Evolutionary conservation across 2,797 vertebrate species (phyloP).

Genomic region (Tangara arthus): DNA sequence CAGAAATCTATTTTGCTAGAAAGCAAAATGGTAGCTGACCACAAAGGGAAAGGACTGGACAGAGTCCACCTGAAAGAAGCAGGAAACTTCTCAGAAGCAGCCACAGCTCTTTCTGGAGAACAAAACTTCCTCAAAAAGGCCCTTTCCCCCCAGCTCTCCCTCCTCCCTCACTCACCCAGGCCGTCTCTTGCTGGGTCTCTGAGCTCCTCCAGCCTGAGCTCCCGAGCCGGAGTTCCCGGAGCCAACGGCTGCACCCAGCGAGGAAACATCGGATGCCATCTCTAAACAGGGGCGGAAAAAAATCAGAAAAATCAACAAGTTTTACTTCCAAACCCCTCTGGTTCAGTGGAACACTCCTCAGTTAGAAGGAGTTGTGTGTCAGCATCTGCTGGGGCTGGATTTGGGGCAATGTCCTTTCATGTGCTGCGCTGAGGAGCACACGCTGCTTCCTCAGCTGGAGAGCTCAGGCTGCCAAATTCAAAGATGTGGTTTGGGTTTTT

Average conservation of each 20-base stretch:
- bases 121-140: not conserved
- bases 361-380: fast-evolving
- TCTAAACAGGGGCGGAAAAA: conserved; percentile 68
- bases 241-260: conserved; percentile 80
- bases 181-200: conserved; percentile 86
- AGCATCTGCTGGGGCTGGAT: not conserved
- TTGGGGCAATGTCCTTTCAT: not conserved
- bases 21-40: conserved; percentile 36
- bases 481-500: not conserved
- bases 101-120: not conserved
- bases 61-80: not conserved
- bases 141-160: not conserved
- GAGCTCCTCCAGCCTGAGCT: conserved; percentile 71
- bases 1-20: conserved; percentile 48
- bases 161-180: conserved; percentile 81
- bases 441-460: not conserved
- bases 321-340: fast-evolving
- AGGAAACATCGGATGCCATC: conserved; percentile 83
- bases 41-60: not conserved
- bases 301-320: fast-evolving
- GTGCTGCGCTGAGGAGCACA: not conserved
- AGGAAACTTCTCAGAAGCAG: not conserved
- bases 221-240: conserved; percentile 75
- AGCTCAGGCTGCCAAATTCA: not conserved
- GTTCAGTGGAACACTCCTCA: fast-evolving